Evolutionary conservation across 2,113 vertebrate species (phyloP), one percentile per base, ranked within the genome.

Genomic region (Carassius auratus): DNA sequence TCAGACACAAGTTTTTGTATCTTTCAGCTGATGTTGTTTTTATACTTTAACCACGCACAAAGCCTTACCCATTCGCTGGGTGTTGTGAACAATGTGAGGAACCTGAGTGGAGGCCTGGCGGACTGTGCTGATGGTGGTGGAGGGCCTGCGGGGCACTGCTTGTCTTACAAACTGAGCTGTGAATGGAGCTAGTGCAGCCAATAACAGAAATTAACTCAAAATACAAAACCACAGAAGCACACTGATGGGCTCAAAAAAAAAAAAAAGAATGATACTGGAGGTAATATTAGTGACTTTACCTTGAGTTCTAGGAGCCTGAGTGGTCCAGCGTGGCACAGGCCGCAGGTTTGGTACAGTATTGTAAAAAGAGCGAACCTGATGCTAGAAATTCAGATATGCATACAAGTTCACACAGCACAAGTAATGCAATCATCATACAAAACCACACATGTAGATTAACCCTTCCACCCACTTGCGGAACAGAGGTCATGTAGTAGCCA

Each of bases 21-120:
- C 0, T 68, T 36, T 19, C 15, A 1, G 5, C 17, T 36, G 66
- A 38, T 33, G 15, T 14, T 62, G 23, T 33, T 68, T 68, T 15
- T 68, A 68, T 68, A 8, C 13, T 33, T 30, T 38, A 45, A 42
- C n/a, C 36, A 19, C 38, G 10, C 14, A 68, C 8, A 33, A 36
- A 45, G 15, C 26, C 96, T 93, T 92, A 97, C 97, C 97, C 89
- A 97, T 95, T 94, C 95, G 95, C 71, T 97, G 97, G 1, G 92
- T 90, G 86, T 95, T 95, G 83, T 92, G 84, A 12, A 91, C 12
- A 17, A 94, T 88, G 0, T 89, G 94, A 7, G 97, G 96, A 33
- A 95, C 95, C 88, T 98, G 97, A 4, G 96, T 96, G 64, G 97
- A 97, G 0, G 95, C 96, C 90, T 98, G 97, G 75, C 95, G 92